Evolutionary conservation across 2,113 vertebrate genomes (phyloP).

Genomic region (Manacus vitellinus): DNA sequence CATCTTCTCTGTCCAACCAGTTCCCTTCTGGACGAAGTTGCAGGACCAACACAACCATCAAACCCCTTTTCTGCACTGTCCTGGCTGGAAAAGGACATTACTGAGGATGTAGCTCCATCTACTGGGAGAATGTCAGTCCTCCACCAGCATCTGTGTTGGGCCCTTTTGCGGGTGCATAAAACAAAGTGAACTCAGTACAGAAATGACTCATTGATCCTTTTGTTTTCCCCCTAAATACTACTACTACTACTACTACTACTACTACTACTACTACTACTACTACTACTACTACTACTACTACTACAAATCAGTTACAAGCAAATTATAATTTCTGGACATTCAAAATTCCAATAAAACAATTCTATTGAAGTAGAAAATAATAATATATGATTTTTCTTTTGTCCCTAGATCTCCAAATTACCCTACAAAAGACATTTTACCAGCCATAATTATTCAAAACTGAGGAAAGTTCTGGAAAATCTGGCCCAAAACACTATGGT

Average conservation of each 20-base stretch:
- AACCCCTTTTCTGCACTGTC: rapidly evolving
- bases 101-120: constrained; percentile 48
- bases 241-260: no score
- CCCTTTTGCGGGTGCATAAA: not conserved
- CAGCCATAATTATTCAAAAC: not conserved
- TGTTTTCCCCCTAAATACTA: no score
- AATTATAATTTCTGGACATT: rapidly evolving
- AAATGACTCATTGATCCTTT: not conserved
- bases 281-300: no score
- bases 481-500: not conserved
- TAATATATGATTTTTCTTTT: rapidly evolving
- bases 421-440: not conserved
- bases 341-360: not conserved
- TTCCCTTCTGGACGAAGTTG: not conserved
- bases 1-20: not conserved
- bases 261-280: no score
- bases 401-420: not conserved
- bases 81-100: not conserved
- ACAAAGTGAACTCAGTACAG: not conserved
- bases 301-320: no score
- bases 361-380: not conserved
- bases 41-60: not conserved
- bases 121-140: not conserved
- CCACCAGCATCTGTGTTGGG: no score
- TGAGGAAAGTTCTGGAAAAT: not conserved